Evolutionary conservation across 2,797 vertebrate genomes (phyloP).

Genomic region (Scleropages formosus): DNA sequence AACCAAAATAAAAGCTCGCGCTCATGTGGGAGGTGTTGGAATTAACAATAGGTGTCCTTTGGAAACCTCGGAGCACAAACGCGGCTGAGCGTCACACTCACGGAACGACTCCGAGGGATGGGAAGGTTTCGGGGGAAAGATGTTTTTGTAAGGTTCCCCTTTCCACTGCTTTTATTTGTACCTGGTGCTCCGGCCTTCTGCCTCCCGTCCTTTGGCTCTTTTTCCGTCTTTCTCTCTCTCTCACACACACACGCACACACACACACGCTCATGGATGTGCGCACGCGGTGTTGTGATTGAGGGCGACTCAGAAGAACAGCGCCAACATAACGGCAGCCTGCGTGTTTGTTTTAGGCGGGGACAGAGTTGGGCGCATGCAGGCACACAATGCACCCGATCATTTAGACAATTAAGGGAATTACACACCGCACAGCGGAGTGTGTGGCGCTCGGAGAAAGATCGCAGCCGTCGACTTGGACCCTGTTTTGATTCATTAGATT

Average conservation of each 20-base stretch:
- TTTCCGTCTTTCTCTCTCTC: background rate
- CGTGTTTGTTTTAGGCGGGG: conserved; percentile 14
- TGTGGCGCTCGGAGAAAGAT: background rate
- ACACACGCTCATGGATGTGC: too few species aligned
- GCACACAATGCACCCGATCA: background rate
- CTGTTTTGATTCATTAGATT: conserved; percentile 11
- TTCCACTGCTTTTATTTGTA: background rate
- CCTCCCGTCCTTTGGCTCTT: background rate
- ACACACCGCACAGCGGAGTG: background rate
- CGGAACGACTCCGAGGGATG: conserved; percentile 17
- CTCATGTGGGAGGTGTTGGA: conserved; percentile 42
- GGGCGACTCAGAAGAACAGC: background rate
- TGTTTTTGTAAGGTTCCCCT: background rate
- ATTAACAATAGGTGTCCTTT: conserved; percentile 47
- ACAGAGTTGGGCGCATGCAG: background rate
- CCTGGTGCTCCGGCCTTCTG: background rate
- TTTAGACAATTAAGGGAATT: conserved; percentile 21
- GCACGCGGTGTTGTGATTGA: conserved; percentile 17
- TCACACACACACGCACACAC: background rate
- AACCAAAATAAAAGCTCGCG: conserved; percentile 31
- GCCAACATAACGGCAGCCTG: background rate
- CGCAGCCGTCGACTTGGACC: background rate
- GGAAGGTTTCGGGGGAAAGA: background rate
- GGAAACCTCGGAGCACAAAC: conserved; percentile 42
- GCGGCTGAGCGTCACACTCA: conserved; percentile 24